phyloP scores from a whole-genome alignment of 2,888 invertebrate genomes.

The Drosophila borealis region DNA sequence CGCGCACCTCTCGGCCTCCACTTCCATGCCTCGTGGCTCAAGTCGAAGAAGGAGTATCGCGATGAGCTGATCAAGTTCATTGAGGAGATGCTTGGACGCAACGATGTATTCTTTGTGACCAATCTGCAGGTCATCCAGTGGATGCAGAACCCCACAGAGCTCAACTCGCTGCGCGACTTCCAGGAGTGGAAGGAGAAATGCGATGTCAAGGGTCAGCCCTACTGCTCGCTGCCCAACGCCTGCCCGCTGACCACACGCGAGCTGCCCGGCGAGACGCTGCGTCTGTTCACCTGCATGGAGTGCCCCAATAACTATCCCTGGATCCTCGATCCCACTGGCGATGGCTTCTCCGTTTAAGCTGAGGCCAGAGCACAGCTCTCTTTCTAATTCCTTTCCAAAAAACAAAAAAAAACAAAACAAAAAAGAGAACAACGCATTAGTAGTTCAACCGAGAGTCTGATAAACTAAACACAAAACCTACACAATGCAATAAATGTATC shows the following conservation, averaged over 20 bases:
- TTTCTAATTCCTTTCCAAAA: conserved; percentile 23
- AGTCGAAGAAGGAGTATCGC: conserved; percentile 96
- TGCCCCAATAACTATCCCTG: conserved; percentile 98
- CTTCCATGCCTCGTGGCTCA: conserved; percentile 98
- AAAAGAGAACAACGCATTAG: conserved; percentile 75
- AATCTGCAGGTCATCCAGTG: conserved; percentile 96
- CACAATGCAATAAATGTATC: conserved; percentile 42
- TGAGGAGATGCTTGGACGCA: conserved; percentile 94
- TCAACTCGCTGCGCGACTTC: conserved; percentile 94
- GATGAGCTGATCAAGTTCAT: conserved; percentile 96
- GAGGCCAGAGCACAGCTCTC: conserved; percentile 70
- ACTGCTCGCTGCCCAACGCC: conserved; percentile 95
- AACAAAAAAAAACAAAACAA: conserved; percentile 41
- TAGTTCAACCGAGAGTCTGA: conserved; percentile 85
- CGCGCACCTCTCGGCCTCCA: conserved; percentile 96
- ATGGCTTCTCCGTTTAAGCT: conserved; percentile 92
- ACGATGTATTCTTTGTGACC: conserved; percentile 97
- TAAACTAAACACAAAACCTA: conserved; percentile 73
- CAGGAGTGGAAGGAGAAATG: conserved; percentile 98
- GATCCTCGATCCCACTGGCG: conserved; percentile 97
- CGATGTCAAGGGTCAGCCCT: conserved; percentile 96
- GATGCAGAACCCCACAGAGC: conserved; percentile 97
- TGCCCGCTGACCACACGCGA: conserved; percentile 95
- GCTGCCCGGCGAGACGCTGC: conserved; percentile 95
- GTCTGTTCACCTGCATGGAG: conserved; percentile 97